Conservation (phyloP, 1,140 invertebrate species). For the Lordiphosa mommai region DNA sequence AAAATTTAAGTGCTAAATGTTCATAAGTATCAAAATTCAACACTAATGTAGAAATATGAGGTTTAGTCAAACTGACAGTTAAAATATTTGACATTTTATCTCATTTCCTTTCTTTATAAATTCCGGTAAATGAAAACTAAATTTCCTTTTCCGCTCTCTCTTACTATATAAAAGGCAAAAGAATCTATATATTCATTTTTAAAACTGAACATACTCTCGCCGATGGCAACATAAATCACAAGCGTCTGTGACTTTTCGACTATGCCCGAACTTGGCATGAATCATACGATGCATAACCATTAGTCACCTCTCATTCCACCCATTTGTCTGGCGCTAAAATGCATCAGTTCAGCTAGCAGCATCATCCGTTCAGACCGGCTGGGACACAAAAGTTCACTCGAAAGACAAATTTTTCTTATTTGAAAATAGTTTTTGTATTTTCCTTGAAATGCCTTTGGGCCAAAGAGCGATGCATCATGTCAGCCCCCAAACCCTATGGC, state of each 20-base stretch:
- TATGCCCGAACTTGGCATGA: constrained; percentile 46
- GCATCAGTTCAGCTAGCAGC: constrained; percentile 7
- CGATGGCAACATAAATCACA: constrained; percentile 4
- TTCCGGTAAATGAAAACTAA: no score
- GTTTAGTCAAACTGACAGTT: no score
- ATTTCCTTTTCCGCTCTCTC: no score
- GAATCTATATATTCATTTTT: no score
- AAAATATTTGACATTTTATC: background rate
- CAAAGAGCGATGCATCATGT: background rate
- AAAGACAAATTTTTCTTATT: constrained; percentile 33
- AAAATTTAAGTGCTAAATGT: no score
- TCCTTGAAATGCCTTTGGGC: constrained; percentile 50
- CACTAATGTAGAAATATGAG: no score
- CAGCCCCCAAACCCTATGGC: no score
- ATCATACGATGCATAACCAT: constrained; percentile 26
- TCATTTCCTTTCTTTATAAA: no score
- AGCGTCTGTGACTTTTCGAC: constrained; percentile 29
- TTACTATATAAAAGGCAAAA: no score
- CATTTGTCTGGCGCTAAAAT: constrained; percentile 24
- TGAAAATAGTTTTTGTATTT: constrained; percentile 36
- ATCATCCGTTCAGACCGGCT: background rate
- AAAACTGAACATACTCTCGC: no score
- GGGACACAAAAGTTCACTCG: constrained; percentile 21
- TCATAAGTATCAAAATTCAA: no score
- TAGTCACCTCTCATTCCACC: constrained; percentile 27